These are phyloP conservation scores for Lepidurus apus DNA, from an alignment of 1,140 invertebrate species.

Conservation along the genomic window DNA sequence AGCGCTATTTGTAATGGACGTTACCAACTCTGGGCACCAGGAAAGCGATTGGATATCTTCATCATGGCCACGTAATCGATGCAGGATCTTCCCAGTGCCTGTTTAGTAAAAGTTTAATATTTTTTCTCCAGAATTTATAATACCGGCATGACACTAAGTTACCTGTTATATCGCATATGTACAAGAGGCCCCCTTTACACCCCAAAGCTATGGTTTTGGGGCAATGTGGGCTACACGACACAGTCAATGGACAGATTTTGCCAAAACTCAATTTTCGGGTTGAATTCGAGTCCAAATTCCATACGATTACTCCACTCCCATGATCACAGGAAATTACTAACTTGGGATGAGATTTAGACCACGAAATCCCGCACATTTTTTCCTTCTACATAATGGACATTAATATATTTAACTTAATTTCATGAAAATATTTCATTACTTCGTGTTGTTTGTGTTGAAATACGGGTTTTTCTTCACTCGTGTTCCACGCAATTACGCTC, in stretches of 20 bases:
- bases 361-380: constrained; percentile 39
- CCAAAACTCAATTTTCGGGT: constrained; percentile 46
- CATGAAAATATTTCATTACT: not conserved
- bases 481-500: not conserved
- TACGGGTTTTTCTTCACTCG: not conserved
- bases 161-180: constrained; percentile 56
- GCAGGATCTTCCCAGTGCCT: constrained; percentile 54
- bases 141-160: constrained; percentile 34
- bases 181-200: constrained; percentile 57
- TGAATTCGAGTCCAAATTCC: constrained; percentile 56
- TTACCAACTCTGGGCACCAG: constrained; percentile 60
- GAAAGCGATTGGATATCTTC: constrained; percentile 61
- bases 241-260: constrained; percentile 51
- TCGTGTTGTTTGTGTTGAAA: constrained; percentile 21
- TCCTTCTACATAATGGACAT: constrained; percentile 1
- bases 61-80: constrained; percentile 64
- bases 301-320: constrained; percentile 55
- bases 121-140: not conserved
- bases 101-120: constrained; percentile 34
- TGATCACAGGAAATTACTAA: constrained; percentile 54
- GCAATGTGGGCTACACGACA: constrained; percentile 58
- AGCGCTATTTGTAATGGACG: constrained; percentile 42
- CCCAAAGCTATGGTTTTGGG: constrained; percentile 58
- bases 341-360: constrained; percentile 50
- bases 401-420: not conserved